These are phyloP conservation scores for Drosophila imparisetae DNA, from an alignment of 2,888 invertebrate genomes.

Conservation along the genomic window DNA sequence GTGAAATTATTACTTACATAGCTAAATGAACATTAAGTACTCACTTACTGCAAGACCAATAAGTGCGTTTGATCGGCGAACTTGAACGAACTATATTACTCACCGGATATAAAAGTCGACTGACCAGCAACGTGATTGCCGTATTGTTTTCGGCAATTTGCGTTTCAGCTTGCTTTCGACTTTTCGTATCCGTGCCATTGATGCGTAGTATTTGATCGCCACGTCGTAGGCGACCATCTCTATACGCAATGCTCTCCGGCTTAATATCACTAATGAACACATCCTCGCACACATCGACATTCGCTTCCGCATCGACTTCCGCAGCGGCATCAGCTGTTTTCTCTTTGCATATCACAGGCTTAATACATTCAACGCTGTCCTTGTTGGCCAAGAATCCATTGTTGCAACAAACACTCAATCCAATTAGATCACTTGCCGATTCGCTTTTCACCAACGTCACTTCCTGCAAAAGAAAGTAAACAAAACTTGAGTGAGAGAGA, in stretches of 20 bases:
- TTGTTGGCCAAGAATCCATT: conserved; percentile 54
- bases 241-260: conserved; percentile 87
- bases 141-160: conserved; percentile 87
- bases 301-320: conserved; percentile 85
- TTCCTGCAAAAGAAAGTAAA: conserved; percentile 85
- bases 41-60: too few species aligned
- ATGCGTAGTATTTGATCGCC: conserved; percentile 88
- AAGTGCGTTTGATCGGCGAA: background rate
- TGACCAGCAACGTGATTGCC: conserved; percentile 87
- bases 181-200: conserved; percentile 87
- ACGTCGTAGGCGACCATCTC: conserved; percentile 87
- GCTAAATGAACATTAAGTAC: background rate
- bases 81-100: conserved; percentile 50
- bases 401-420: conserved; percentile 88
- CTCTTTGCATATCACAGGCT: conserved; percentile 39
- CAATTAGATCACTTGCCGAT: conserved; percentile 87
- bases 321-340: conserved; percentile 16
- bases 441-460: conserved; percentile 87
- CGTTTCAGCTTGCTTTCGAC: conserved; percentile 87
- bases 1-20: background rate
- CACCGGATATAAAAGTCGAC: conserved; percentile 87
- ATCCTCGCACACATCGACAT: conserved; percentile 85
- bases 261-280: conserved; percentile 89
- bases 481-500: background rate
- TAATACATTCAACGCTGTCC: conserved; percentile 37